Evolutionary conservation across 53 echinoderm and acorn worm genomes (phyloP).

Genomic region (Henricia sp.): DNA sequence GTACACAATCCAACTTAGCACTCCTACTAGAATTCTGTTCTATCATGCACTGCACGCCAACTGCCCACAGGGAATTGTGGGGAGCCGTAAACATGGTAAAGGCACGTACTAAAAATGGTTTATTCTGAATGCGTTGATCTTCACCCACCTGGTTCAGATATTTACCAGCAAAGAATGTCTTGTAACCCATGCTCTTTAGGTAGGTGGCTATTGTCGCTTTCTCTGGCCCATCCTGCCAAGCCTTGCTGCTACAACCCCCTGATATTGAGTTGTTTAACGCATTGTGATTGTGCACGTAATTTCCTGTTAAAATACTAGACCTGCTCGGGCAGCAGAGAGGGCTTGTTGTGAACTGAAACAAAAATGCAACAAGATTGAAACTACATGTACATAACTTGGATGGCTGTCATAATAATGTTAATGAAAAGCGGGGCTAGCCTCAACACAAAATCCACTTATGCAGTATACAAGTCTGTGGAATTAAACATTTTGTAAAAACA

Average conservation of each 20-base stretch:
- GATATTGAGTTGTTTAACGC: constrained; percentile 82
- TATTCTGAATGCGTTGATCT: neutral
- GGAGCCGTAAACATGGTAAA: no score
- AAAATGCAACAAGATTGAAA: neutral
- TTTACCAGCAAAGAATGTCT: constrained; percentile 97
- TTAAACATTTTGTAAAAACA: no score
- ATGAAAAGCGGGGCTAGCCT: no score
- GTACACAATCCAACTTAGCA: no score
- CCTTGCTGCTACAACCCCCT: constrained; percentile 86
- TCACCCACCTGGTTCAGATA: constrained; percentile 90
- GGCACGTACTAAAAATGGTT: no score
- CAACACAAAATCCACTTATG: no score
- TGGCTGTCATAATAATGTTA: no score
- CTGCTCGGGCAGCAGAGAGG: constrained; percentile 96
- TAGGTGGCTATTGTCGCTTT: constrained; percentile 86
- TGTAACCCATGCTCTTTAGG: constrained; percentile 75
- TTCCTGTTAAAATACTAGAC: constrained; percentile 95
- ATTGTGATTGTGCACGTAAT: constrained; percentile 96
- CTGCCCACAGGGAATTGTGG: no score
- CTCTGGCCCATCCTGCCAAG: constrained; percentile 95
- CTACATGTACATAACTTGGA: no score
- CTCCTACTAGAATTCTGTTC: no score
- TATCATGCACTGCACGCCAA: no score
- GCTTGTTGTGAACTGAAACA: constrained; percentile 85
- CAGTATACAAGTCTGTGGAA: no score